phyloP scores from a whole-genome alignment of 1,140 invertebrate species.

The Aethina tumida region DNA sequence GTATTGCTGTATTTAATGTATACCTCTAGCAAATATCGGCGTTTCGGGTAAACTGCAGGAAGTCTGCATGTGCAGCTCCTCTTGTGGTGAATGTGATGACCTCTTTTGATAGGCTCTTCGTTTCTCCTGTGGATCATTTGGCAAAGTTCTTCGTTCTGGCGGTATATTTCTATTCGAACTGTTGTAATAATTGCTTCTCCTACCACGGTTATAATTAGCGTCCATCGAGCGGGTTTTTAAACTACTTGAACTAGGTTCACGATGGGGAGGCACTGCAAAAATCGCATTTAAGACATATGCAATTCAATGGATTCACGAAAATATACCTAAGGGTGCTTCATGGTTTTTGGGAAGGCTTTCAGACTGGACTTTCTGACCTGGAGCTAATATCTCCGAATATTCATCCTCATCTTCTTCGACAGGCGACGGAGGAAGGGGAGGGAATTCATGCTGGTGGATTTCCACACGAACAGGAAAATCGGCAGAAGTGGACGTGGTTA shows the following conservation, averaged over 20 bases:
- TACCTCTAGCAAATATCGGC: constrained; percentile 66
- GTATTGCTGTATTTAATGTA: neutral
- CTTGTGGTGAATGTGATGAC: constrained; percentile 38
- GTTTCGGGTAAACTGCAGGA: constrained; percentile 75
- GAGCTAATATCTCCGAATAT: constrained; percentile 54
- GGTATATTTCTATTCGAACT: constrained; percentile 43
- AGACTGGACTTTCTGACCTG: constrained; percentile 41
- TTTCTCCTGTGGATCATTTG: constrained; percentile 50
- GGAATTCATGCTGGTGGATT: constrained; percentile 52
- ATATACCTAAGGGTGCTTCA: constrained; percentile 53
- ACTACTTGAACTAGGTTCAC: constrained; percentile 51
- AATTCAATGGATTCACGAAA: too few species aligned
- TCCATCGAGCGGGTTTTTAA: constrained; percentile 74
- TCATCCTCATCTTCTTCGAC: constrained; percentile 68
- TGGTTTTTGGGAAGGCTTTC: constrained; percentile 43
- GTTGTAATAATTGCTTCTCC: constrained; percentile 45
- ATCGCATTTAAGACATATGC: too few species aligned
- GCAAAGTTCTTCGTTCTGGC: constrained; percentile 57
- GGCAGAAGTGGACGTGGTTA: constrained; percentile 44
- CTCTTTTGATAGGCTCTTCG: constrained; percentile 40
- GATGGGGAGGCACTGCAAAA: constrained; percentile 63
- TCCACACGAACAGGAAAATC: constrained; percentile 46
- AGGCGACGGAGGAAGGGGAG: constrained; percentile 67
- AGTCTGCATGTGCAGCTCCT: constrained; percentile 56
- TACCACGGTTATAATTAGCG: constrained; percentile 50